Conservation (phyloP, 1,140 invertebrate genomes). For the Ylistrum balloti region DNA sequence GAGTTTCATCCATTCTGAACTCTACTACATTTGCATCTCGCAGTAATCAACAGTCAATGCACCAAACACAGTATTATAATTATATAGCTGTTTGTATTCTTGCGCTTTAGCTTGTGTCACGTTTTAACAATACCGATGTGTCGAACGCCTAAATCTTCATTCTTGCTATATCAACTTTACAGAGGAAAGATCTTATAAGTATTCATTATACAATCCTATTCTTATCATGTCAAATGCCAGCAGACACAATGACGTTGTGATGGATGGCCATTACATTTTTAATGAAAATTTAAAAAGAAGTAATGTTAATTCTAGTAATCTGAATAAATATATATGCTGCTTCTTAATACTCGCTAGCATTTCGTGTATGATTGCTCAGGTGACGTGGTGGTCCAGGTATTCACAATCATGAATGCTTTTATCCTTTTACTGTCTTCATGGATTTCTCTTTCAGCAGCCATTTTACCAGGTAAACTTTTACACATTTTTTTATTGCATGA, state of each 20-base stretch:
- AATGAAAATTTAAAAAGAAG: slow-evolving; percentile 13
- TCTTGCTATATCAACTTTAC: neutral
- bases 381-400: neutral
- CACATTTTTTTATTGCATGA: neutral
- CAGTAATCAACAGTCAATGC: too few relatives aligned
- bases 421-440: neutral
- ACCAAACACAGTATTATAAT: too few relatives aligned
- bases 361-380: neutral
- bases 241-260: neutral
- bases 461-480: neutral
- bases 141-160: too few relatives aligned
- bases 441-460: neutral
- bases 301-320: neutral
- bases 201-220: slow-evolving; percentile 4
- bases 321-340: slow-evolving; percentile 35
- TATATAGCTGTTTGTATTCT: too few relatives aligned
- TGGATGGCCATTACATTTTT: neutral
- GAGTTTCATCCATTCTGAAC: too few relatives aligned
- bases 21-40: too few relatives aligned
- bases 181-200: neutral
- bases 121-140: too few relatives aligned
- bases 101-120: too few relatives aligned
- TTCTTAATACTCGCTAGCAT: neutral
- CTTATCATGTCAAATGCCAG: neutral
- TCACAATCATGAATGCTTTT: neutral